Evolutionary conservation across 2,888 invertebrate species (phyloP), one percentile per base, ranked within the genome.

Genomic region (Galerucella calmariensis): DNA sequence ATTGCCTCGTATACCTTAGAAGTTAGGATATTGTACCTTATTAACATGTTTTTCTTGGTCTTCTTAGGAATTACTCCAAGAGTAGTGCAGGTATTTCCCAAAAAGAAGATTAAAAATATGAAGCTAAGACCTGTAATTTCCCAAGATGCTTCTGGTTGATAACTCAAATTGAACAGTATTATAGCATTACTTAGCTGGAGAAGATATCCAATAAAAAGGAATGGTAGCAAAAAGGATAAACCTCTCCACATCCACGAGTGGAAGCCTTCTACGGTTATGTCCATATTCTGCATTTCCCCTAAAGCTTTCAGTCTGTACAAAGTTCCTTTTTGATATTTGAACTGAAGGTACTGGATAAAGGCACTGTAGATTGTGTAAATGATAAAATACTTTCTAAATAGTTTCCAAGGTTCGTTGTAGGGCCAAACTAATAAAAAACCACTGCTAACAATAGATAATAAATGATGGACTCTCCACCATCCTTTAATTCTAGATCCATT

Each of bases 201-300:
- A 68, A 95, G 87, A 87, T 99, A 99, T 35, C 97, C 99, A 58
- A 93, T 89, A 84, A 97, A 97, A 14, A 99, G 92, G 89, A 99
- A 98, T 0, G 99, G 99, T 75, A 99, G 88, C 0, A 99, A 90
- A 85, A 99, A 99, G 56, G 96, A 95, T 65, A 99, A 90, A 0
- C 99, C 99, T 71, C 96, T 93, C 97, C 98, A 99, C 99, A 99
- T 99, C 98, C 99, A 99, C 0, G 97, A 97, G 88, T 98, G 98
- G 88, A 99, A 99, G 27, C 99, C 99, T 88, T 99, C 98, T 79
- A 99, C 97, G 4, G 99, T 99, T 75, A 99, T 97, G 87, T 99
- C 99, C 99, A 99, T 99, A 85, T 97, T 97, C 86, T 98, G 96
- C n/a, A 98, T 91, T 84, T 98, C 96, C 8, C 99, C 99, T 1